Base-by-base conservation (phyloP, 1,140 invertebrate genomes). In the Eufriesea mexicana region DNA sequence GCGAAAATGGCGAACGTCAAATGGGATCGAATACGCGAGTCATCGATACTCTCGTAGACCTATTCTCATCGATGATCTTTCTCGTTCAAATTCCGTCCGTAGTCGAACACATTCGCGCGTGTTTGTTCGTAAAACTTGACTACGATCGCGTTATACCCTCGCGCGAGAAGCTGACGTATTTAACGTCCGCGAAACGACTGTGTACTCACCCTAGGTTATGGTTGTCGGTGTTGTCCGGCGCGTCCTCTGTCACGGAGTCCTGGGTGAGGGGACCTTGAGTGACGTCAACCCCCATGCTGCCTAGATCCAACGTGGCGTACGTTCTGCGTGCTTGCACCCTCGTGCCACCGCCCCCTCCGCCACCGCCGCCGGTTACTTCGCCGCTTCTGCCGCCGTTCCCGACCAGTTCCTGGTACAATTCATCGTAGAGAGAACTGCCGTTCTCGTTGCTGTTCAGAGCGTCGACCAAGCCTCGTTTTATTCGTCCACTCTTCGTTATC, bases 371-470 rank as follows among this genome's bases (percentile, higher is more conserved):
- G 25, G 86, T 90, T 62, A 85, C 87, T 75, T 79, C 89, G 81
- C 79, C 89, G 51, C 81, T 85, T 83, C 72, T 86, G 73, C 73
- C 91, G 20, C 85, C 86, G 54, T 78, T 94, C 73, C 95, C 94
- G 82, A 96, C 96, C 89, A 96, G 91, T 90, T 96, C 95, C 82
- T 96, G 95, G 90, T 96, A 96, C 72, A 96, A 92, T 83, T 95
- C 95, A 74, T 95, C 95, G 91, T 95, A 95, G 61, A 95, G 92
- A 54, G 94, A 94, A 79, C 95, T 95, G 85, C 92, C 92, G 79
- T 94, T 95, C 25, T 95, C 96, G 92, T 97, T 97, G 85, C 96
- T 97, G 93, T 97, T 97, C 83, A 97, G 95, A 66, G 96, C 96
- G 91, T 97, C 97, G 92, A 97, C 97, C 85, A 97, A 66, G 42